Conservation (phyloP, 1,140 invertebrate species). For the Spodoptera frugiperda region DNA sequence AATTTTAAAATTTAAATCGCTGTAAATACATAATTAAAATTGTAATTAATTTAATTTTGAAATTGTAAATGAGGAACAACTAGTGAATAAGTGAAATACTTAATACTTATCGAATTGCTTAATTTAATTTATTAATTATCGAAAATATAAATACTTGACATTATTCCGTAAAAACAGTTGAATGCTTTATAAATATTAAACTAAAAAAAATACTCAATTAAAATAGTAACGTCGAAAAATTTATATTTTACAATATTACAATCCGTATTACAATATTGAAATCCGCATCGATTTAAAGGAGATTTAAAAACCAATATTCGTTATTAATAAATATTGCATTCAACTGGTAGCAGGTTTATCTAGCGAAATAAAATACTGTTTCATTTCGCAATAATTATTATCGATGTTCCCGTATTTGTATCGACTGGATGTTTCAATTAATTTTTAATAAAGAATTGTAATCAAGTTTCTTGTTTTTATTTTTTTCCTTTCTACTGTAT, state of each 20-base stretch:
- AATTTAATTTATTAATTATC: conserved; percentile 39
- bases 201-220: too few species aligned
- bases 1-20: conserved; percentile 33
- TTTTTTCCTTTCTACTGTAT: conserved; percentile 26
- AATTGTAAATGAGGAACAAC: conserved; percentile 74
- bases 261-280: background rate
- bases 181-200: background rate
- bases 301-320: background rate
- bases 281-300: too few species aligned
- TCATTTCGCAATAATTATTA: conserved; percentile 28
- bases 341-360: background rate
- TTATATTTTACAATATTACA: too few species aligned
- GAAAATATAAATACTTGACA: background rate
- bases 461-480: conserved; percentile 42
- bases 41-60: conserved; percentile 53
- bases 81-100: conserved; percentile 57
- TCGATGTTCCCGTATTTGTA: conserved; percentile 57
- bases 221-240: too few species aligned
- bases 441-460: conserved; percentile 73
- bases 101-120: conserved; percentile 41
- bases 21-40: conserved; percentile 53
- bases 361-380: background rate
- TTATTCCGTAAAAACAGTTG: conserved; percentile 16
- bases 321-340: conserved; percentile 14
- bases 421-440: conserved; percentile 65